Percentiles rank a stretch among this genome's conserved stretches.
phyloP scores from a whole-genome alignment of 2,113 vertebrate genomes.

The Epinephelus cyanopodus region DNA sequence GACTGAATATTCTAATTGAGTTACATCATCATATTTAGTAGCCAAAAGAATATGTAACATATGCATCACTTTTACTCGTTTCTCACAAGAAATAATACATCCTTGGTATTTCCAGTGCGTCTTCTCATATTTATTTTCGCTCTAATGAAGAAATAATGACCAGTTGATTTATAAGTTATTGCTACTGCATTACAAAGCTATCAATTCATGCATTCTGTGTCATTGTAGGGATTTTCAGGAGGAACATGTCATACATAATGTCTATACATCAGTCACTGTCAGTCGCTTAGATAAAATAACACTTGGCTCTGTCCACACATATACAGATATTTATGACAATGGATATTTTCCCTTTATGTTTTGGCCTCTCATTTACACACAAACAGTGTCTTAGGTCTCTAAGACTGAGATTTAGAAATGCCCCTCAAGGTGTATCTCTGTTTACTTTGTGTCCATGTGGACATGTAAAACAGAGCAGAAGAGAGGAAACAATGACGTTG shows the following conservation, averaged over 20 bases:
- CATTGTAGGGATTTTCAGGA: neutral
- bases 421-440: no score
- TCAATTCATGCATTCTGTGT: neutral
- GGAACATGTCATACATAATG: neutral
- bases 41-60: neutral
- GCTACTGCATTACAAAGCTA: neutral
- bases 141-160: neutral
- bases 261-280: neutral
- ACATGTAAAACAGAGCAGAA: no score
- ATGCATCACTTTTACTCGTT: neutral
- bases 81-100: neutral
- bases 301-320: no score
- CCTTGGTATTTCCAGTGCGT: neutral
- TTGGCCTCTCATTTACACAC: no score
- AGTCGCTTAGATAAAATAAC: neutral
- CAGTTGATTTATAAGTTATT: slow-evolving; percentile 9
- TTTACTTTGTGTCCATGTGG: no score
- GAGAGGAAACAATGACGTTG: no score
- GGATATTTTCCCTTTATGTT: no score
- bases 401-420: no score
- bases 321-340: no score
- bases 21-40: neutral
- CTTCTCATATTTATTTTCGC: neutral
- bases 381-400: no score
- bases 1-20: neutral